Percentiles rank a stretch among this genome's conserved stretches.
Conservation (phyloP, 2,888 invertebrate species). For the Syrista parreyssii region DNA sequence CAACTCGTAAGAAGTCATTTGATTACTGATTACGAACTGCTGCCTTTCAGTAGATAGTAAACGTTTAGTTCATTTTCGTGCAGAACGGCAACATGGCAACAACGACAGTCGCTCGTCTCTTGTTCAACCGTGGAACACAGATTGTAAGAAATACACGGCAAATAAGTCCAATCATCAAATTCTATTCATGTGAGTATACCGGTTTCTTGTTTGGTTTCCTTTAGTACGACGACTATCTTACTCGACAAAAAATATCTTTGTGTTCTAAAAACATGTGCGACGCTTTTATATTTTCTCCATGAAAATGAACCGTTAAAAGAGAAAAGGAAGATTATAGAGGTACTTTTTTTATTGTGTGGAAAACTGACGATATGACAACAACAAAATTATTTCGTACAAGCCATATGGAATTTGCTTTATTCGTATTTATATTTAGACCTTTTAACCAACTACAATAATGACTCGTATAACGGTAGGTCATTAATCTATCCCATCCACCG, state of each 20-base stretch:
- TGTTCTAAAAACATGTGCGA: background rate
- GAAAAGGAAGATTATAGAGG: background rate
- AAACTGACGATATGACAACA: background rate
- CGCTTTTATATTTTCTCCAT: background rate
- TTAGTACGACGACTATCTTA: background rate
- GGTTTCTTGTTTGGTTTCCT: background rate
- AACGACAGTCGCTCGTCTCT: constrained; percentile 30
- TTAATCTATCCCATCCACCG: background rate
- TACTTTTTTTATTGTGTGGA: background rate
- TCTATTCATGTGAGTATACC: constrained; percentile 51
- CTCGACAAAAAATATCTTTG: background rate
- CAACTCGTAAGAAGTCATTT: background rate
- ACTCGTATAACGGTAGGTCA: background rate
- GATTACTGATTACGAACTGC: background rate
- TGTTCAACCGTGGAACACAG: constrained; percentile 28
- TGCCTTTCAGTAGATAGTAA: background rate
- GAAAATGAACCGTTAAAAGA: background rate
- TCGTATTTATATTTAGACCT: background rate
- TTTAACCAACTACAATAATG: background rate
- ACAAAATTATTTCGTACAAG: background rate
- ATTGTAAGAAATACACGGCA: constrained; percentile 27
- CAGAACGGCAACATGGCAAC: constrained; percentile 40
- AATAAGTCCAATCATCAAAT: constrained; percentile 38
- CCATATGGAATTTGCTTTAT: background rate
- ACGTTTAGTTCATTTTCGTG: background rate